Percentiles rank a stretch among this genome's conserved stretches.
Conservation (phyloP, 2,888 invertebrate genomes). For the Epinotia bilunana region DNA sequence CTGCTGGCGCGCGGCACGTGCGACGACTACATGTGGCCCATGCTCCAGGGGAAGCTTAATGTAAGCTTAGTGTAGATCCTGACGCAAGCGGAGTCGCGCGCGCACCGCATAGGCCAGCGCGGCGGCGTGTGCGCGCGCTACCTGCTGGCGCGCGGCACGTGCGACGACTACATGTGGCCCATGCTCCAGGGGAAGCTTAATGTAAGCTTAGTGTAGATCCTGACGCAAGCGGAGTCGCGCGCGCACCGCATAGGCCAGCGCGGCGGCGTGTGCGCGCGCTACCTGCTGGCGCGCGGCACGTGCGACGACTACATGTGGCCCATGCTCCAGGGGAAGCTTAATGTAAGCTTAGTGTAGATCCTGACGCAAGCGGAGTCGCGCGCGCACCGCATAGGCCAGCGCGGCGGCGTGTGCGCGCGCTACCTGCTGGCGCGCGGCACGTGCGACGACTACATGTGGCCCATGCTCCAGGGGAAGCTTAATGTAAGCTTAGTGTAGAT, state of each 20-base stretch:
- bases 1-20: too few relatives aligned
- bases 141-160: constrained; percentile 93
- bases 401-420: constrained; percentile 89
- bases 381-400: constrained; percentile 97
- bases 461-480: constrained; percentile 90
- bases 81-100: constrained; percentile 97
- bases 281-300: too few relatives aligned
- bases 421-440: constrained; percentile 95
- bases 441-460: constrained; percentile 97
- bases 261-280: too few relatives aligned
- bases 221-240: too few relatives aligned
- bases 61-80: constrained; percentile 90
- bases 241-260: too few relatives aligned
- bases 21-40: too few relatives aligned
- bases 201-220: too few relatives aligned
- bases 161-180: constrained; percentile 97
- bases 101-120: constrained; percentile 96
- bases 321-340: too few relatives aligned
- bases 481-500: too few relatives aligned
- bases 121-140: constrained; percentile 92
- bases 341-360: constrained; percentile 88
- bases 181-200: constrained; percentile 90
- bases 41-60: too few relatives aligned
- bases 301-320: too few relatives aligned
- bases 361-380: constrained; percentile 97